Conservation (phyloP, 1,140 invertebrate genomes). For the Drosophila suzukii region DNA sequence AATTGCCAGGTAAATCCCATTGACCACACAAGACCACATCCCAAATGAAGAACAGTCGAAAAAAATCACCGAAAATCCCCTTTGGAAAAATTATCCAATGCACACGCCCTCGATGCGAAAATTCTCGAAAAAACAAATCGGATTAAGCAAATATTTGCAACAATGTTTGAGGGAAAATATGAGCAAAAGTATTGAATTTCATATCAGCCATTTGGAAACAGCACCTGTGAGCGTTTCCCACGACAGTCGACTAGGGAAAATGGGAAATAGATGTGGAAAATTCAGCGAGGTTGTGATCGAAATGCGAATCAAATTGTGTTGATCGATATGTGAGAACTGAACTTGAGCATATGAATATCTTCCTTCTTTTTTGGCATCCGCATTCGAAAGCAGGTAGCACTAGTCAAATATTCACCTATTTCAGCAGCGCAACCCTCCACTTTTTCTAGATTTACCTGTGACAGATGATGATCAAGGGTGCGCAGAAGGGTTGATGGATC, state of each 20-base stretch:
- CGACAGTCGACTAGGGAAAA: slow-evolving; percentile 13
- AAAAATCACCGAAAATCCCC: neutral
- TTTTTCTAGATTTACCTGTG: slow-evolving; percentile 27
- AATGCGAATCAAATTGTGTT: slow-evolving; percentile 77
- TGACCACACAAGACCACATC: slow-evolving; percentile 24
- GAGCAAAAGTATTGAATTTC: slow-evolving; percentile 58
- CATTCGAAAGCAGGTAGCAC: slow-evolving; percentile 17
- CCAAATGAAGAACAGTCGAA: neutral
- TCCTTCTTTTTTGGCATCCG: slow-evolving; percentile 33
- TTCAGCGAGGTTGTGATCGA: slow-evolving; percentile 31
- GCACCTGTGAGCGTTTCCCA: slow-evolving; percentile 71
- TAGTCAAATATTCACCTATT: slow-evolving; percentile 18
- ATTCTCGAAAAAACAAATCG: slow-evolving; percentile 34
- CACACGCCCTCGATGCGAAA: slow-evolving; percentile 8
- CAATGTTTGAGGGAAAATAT: slow-evolving; percentile 38
- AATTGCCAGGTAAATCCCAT: slow-evolving; percentile 63
- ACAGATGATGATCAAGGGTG: slow-evolving; percentile 35
- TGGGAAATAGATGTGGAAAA: slow-evolving; percentile 4
- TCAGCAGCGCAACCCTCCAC: neutral
- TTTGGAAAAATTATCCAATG: slow-evolving; percentile 28
- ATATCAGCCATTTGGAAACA: slow-evolving; percentile 53
- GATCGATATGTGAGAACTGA: slow-evolving; percentile 61
- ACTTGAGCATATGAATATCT: neutral
- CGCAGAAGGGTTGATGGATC: slow-evolving; percentile 38
- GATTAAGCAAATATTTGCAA: slow-evolving; percentile 74